phyloP scores from a whole-genome alignment of 2,113 vertebrate species.

The Chelonoidis abingdonii region DNA sequence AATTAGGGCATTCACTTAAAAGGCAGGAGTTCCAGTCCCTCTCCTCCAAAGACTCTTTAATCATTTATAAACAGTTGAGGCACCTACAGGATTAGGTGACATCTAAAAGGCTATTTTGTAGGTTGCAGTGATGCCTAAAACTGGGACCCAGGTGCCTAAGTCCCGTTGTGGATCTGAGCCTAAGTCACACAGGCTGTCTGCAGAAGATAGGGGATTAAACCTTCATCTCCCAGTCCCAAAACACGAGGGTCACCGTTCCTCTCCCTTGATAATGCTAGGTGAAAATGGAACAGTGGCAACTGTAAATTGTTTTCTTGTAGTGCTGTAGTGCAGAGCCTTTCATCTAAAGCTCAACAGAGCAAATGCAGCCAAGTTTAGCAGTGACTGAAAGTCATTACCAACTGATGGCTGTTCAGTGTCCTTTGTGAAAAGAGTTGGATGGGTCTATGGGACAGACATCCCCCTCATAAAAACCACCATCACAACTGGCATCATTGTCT shows the following conservation, averaged over 20 bases:
- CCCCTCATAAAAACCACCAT: background rate
- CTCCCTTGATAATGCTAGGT: background rate
- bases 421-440: background rate
- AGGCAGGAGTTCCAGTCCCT: too few relatives aligned
- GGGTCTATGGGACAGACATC: background rate
- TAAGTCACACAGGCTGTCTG: background rate
- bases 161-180: background rate
- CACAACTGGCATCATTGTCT: rapidly evolving
- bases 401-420: background rate
- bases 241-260: background rate
- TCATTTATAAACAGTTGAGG: background rate
- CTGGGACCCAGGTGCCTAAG: background rate
- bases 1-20: background rate
- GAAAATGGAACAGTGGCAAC: background rate
- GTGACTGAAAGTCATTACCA: background rate
- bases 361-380: background rate
- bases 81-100: background rate
- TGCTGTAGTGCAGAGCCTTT: background rate
- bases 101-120: background rate
- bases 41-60: background rate
- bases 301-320: background rate
- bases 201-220: background rate
- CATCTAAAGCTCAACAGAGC: background rate
- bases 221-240: background rate
- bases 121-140: background rate